phyloP scores from a whole-genome alignment of 2,113 vertebrate species.

The Chionodraco myersi region DNA sequence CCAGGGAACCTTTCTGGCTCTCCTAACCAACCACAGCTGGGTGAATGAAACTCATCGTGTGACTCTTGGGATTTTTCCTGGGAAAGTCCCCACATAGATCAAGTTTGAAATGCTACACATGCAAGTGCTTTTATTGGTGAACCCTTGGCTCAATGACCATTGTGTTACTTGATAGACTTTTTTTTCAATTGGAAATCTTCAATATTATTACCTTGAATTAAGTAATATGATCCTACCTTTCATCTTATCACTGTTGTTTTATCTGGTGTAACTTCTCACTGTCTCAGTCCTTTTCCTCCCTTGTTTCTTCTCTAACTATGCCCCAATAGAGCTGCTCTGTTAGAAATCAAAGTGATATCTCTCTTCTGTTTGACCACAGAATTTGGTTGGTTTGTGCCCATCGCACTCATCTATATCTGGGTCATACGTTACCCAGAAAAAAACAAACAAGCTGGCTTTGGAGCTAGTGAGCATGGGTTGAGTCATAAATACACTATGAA shows the following conservation, averaged over 20 bases:
- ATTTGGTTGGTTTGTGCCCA: conserved; percentile 40
- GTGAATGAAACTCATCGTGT: too few relatives aligned
- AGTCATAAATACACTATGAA: conserved; percentile 57
- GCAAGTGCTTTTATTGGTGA: too few relatives aligned
- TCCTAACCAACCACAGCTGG: too few relatives aligned
- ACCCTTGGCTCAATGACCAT: too few relatives aligned
- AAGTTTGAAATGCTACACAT: too few relatives aligned
- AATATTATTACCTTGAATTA: too few relatives aligned
- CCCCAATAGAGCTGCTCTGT: conserved; percentile 62
- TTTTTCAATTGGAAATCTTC: too few relatives aligned
- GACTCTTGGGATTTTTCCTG: too few relatives aligned
- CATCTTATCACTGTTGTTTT: background rate
- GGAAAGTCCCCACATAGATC: too few relatives aligned
- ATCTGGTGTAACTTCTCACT: conserved; percentile 8
- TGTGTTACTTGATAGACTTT: too few relatives aligned
- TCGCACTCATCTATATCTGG: conserved; percentile 10
- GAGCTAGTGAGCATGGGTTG: conserved; percentile 1
- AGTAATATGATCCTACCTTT: too few relatives aligned
- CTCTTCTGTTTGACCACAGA: conserved; percentile 47
- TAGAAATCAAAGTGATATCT: conserved; percentile 5
- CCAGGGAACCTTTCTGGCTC: too few relatives aligned
- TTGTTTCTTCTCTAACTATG: conserved; percentile 22
- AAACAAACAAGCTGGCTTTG: conserved; percentile 28
- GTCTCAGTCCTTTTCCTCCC: conserved; percentile 25
- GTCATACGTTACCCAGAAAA: conserved; percentile 9